Base-by-base conservation (phyloP, 2,113 vertebrate species). In the Daphoenositta chrysoptera region DNA sequence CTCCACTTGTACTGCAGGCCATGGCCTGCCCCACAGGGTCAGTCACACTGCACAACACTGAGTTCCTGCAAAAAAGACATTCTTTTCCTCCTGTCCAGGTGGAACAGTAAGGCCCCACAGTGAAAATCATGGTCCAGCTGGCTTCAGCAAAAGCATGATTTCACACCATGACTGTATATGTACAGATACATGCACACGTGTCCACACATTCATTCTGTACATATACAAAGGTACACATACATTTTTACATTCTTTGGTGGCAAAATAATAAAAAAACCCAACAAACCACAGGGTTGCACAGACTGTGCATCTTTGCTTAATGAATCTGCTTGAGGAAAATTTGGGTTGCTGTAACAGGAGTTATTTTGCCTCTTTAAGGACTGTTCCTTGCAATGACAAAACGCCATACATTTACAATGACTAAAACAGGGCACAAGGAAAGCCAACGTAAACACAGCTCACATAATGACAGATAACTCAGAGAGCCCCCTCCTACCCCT, bases 191-290 rank as follows among this genome's bases (percentile, higher is more conserved):
- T 1, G 39, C 71, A 91, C 73, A 76, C 53, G 42, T 24, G 64
- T 48, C 69, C 82, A 93, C 90, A 93, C 90, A 94, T 90, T 89
- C 91, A 84, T 66, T 92, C 91, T 84, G 95, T 97, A 97, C 87
- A 96, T 90, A 96, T 64, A 95, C 90, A 87, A 92, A 97, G 77
- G 88, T 97, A 96, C 93, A 87, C 88, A 80, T 71, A 94, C 51
- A 95, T 95, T 94, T 97, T 94, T 97, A 97, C 97, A 97, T 97
- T 97, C 96, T 97, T 97, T 96, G 97, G 97, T 96, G 96, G 93
- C 86, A 95, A 96, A 94, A 94, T 77, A 97, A 84, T 81, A 24
- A 50, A 82, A 79, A 64, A 5, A 7, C 18, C n/a, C n/a, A 89
- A 66, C 37, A 83, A 76, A 78, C 47, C 92, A 82, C 65, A 71